Conservation (phyloP, 1,140 invertebrate genomes). For the Macrobrachium rosenbergii region DNA sequence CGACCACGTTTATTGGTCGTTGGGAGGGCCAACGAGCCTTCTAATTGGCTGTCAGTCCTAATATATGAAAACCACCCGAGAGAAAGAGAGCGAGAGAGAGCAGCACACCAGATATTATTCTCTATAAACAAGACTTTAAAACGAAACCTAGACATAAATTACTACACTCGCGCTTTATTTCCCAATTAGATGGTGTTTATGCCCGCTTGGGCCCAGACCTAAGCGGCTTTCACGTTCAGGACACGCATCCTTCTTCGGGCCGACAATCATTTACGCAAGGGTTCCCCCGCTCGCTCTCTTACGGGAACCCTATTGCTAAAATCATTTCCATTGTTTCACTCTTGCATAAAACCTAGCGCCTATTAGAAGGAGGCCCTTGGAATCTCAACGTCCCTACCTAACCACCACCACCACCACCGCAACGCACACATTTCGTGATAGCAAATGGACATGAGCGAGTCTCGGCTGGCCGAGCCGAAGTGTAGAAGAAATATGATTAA, state of each 20-base stretch:
- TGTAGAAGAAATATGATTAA: too few species aligned
- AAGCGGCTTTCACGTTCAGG: not conserved
- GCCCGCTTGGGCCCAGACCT: not conserved
- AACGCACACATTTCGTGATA: too few species aligned
- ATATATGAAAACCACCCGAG: slow-evolving; percentile 22
- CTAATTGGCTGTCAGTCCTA: slow-evolving; percentile 25
- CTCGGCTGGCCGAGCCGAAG: too few species aligned
- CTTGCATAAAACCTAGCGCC: too few species aligned
- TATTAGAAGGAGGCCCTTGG: too few species aligned
- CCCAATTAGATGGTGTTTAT: slow-evolving; percentile 27
- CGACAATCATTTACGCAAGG: not conserved
- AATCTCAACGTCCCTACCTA: too few species aligned
- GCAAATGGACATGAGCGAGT: too few species aligned
- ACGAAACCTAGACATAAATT: slow-evolving; percentile 25
- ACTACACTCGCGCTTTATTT: slow-evolving; percentile 11
- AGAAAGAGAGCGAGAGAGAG: not conserved
- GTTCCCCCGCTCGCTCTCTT: not conserved
- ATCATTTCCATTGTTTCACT: too few species aligned
- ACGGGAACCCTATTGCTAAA: too few species aligned
- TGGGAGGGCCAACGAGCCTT: not conserved
- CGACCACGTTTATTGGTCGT: not conserved
- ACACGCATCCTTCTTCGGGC: slow-evolving; percentile 2
- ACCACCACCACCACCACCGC: too few species aligned
- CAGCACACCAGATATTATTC: slow-evolving; percentile 7
- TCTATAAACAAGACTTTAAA: slow-evolving; percentile 23